Conservation (phyloP, 2,888 invertebrate genomes). For the Drosophila seclusa region DNA sequence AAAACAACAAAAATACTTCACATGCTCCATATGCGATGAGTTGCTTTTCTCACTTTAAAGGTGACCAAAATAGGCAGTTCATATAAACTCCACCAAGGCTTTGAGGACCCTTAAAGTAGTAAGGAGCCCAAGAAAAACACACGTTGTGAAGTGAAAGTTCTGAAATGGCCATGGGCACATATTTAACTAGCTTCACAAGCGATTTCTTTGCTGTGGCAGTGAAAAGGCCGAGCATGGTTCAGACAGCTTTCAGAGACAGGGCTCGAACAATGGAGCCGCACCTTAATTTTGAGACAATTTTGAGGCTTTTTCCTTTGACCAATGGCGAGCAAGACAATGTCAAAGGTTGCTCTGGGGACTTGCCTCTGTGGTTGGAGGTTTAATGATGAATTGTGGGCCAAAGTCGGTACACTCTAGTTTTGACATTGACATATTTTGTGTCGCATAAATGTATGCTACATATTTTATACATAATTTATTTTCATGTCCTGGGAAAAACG, state of each 20-base stretch:
- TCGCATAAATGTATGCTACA: slow-evolving; percentile 69
- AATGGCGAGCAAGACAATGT: slow-evolving; percentile 50
- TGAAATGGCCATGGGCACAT: slow-evolving; percentile 70
- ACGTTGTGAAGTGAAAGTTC: slow-evolving; percentile 50
- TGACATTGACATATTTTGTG: slow-evolving; percentile 77
- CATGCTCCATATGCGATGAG: slow-evolving; percentile 46
- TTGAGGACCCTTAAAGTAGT: slow-evolving; percentile 44
- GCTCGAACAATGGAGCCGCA: slow-evolving; percentile 50
- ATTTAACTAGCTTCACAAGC: slow-evolving; percentile 73
- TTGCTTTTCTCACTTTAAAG: slow-evolving; percentile 62
- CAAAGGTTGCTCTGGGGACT: slow-evolving; percentile 53
- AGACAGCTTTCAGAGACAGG: slow-evolving; percentile 29
- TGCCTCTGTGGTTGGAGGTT: slow-evolving; percentile 32
- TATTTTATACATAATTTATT: slow-evolving; percentile 58
- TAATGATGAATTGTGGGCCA: slow-evolving; percentile 73
- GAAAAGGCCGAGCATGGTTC: slow-evolving; percentile 33
- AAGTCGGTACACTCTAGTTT: slow-evolving; percentile 59
- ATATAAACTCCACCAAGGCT: slow-evolving; percentile 30
- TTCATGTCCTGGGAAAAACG: slow-evolving; percentile 29
- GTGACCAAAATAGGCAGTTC: slow-evolving; percentile 53
- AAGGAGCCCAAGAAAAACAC: not conserved
- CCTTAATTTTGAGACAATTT: slow-evolving; percentile 71
- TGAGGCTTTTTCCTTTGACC: slow-evolving; percentile 49
- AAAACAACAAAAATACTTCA: slow-evolving; percentile 26
- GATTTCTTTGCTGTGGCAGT: slow-evolving; percentile 48